Conservation (phyloP, 2,113 vertebrate species). For the Megaleporinus macrocephalus region DNA sequence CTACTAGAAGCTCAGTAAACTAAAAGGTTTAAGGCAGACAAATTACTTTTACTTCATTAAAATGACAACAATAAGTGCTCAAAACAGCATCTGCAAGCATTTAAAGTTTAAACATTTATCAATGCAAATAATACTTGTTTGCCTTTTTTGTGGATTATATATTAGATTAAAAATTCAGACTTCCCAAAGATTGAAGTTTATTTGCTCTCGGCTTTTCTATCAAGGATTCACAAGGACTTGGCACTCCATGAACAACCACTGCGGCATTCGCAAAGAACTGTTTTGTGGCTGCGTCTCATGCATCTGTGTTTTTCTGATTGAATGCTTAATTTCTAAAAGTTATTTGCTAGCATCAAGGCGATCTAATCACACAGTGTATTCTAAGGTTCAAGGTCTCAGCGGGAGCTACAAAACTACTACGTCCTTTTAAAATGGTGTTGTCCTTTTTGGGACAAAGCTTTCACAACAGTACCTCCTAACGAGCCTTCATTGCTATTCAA, state of each 20-base stretch:
- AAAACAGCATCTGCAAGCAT: background rate
- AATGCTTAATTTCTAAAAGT: background rate
- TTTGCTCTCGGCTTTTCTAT: background rate
- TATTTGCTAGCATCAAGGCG: constrained; percentile 21
- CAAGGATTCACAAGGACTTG: constrained; percentile 1
- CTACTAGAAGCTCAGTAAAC: too few species aligned
- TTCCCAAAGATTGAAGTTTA: constrained; percentile 6
- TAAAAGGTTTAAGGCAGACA: too few species aligned
- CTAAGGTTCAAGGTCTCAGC: too few species aligned
- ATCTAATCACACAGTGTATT: constrained; percentile 15
- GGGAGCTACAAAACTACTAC: background rate
- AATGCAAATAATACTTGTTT: background rate
- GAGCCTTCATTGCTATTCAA: constrained; percentile 32
- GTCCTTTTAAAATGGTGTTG: background rate
- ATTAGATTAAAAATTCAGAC: background rate
- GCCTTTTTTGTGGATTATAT: background rate
- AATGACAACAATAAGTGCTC: background rate
- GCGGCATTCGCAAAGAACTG: background rate
- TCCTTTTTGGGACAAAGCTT: background rate
- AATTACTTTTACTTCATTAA: background rate
- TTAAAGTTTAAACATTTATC: constrained; percentile 16
- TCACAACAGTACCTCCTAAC: background rate
- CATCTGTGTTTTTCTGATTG: background rate
- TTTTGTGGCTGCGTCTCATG: background rate
- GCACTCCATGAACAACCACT: constrained; percentile 16